Evolutionary conservation across 2,888 invertebrate species (phyloP), one percentile per base, ranked within the genome.

Genomic region (Helicoverpa assulta): DNA sequence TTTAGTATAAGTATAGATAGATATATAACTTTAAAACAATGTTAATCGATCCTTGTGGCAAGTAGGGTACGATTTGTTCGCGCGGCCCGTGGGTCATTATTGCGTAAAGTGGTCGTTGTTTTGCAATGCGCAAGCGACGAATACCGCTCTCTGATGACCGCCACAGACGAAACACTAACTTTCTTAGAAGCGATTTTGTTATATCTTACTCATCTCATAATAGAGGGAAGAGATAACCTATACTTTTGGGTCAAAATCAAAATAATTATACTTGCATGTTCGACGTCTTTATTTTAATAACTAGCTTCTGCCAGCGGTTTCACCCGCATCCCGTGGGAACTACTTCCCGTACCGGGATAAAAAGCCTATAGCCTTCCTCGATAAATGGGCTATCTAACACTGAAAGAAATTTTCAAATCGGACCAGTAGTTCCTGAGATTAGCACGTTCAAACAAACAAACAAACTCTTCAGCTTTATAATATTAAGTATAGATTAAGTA

Each of bases 71-170:
- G 70, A 74, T 68, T 62, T 26, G 58, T 67, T 61, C 61, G 80
- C 73, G 76, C 56, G 57, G 67, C 63, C 67, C 71, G 83, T 77
- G 85, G 84, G 80, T 86, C 82, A 84, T 79, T 85, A 84, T 90
- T 89, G 86, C 89, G 86, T 87, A 88, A 88, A 85, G 69, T 58
- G 66, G 55, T 66, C 74, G 72, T 60, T 60, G 81, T 89, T 83
- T 86, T 83, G 89, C 83, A 88, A 89, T 66, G 50, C 29, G 33
- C 61, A 12, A 59, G 67, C 78, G 76, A 80, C 83, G 77, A 73
- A 77, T 77, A 79, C 74, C 76, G 79, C 52, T 69, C 65, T 66
- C 70, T 63, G 70, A 65, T 68, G 77, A 67, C 61, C 69, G 77
- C 56, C 62, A 58, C 14, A 52, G 10, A 37, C 67, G 60, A 70